Base-by-base conservation (phyloP, 2,113 vertebrate genomes). In the Microtus pennsylvanicus region DNA sequence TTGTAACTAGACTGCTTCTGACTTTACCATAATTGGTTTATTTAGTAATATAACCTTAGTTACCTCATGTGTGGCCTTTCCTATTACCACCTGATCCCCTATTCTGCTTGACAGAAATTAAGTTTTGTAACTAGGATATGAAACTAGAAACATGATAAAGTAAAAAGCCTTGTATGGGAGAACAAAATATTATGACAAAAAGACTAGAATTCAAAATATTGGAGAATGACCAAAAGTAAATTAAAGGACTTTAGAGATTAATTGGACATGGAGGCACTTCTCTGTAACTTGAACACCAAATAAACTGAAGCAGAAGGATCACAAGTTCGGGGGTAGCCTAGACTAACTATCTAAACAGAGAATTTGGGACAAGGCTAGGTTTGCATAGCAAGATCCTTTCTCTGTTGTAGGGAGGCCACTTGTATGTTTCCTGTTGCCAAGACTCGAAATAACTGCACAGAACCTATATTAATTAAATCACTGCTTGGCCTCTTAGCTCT, bases 161-260 rank as follows among this genome's bases (percentile, higher is more conserved):
- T 81, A 33, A 26, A 70, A 91, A 94, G 80, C 16, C 7, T 22
- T 55, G 13, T 35, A 2, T 83, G 26, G 70, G 61, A 38, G 69
- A 96, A 76, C 5, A 94, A 94, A 88, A n/a, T 28, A 69, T 63
- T 89, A 74, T 95, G 55, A 61, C 24, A 42, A 85, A 96, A 87
- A 45, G 19, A 47, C 50, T 76, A 65, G 61, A 75, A 89, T 94
- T 95, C 70, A 69, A 70, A 33, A 58, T 52, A 83, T 83, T 78
- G 26, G 63, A 72, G 47, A 95, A 96, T 90, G 45, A 91, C 67
- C n/a, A 90, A 81, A 95, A 90, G 76, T 85, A 96, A 88, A 93
- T 81, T 94, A 11, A 61, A 74, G 61, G 93, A 87, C 19, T 95
- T 94, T 95, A 87, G 83, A 80, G 55, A 94, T 89, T 72, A 93